Conservation (phyloP, 2,797 vertebrate species). For the Thaleichthys pacificus region DNA sequence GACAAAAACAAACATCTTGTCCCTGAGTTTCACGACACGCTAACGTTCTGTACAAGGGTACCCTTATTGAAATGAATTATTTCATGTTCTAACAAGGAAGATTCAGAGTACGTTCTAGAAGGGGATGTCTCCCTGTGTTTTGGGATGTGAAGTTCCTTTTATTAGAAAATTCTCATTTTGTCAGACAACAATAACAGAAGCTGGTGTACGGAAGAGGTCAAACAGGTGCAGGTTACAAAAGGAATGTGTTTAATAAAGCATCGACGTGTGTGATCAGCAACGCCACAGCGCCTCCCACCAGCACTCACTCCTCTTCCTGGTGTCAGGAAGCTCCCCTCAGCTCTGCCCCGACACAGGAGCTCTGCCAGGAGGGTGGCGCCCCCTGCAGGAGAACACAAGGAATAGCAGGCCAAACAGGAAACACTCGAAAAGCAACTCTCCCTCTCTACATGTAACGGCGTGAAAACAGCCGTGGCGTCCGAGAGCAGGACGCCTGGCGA, state of each 20-base stretch:
- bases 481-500: background rate
- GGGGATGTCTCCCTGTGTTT: background rate
- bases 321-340: background rate
- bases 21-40: too few relatives aligned
- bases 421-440: too few relatives aligned
- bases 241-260: slow-evolving; percentile 6
- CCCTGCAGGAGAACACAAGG: slow-evolving; percentile 3
- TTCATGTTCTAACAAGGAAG: too few relatives aligned
- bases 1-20: too few relatives aligned
- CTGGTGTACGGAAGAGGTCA: background rate
- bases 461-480: background rate
- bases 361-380: background rate
- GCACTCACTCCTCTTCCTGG: background rate
- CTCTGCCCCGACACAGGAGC: background rate
- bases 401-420: background rate
- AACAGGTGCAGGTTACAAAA: background rate
- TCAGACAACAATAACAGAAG: background rate
- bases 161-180: background rate
- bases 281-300: background rate
- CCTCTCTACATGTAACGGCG: background rate
- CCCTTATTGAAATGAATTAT: background rate
- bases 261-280: background rate
- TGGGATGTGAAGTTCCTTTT: too few relatives aligned
- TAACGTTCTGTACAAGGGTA: background rate
- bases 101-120: background rate